phyloP scores from a whole-genome alignment of 2,113 vertebrate species.

The Thalassoma bifasciatum region DNA sequence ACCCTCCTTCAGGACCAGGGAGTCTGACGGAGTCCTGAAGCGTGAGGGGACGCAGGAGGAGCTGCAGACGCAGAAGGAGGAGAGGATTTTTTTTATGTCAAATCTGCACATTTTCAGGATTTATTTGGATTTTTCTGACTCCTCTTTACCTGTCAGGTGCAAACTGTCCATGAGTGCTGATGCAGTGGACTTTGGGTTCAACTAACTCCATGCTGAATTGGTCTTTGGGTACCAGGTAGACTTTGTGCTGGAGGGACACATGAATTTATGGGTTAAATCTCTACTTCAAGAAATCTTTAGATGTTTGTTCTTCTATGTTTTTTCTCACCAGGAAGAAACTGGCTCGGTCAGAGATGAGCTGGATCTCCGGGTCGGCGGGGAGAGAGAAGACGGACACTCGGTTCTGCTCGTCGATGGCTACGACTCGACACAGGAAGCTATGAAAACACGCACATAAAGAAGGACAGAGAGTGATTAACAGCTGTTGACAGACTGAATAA shows the following conservation, averaged over 20 bases:
- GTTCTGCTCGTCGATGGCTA: slow-evolving; percentile 84
- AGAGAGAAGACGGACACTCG: slow-evolving; percentile 86
- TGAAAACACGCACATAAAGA: slow-evolving; percentile 14
- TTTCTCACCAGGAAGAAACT: slow-evolving; percentile 90
- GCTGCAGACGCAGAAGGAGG: slow-evolving; percentile 1
- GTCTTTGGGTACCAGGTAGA: slow-evolving; percentile 86
- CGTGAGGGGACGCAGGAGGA: slow-evolving; percentile 88
- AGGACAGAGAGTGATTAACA: slow-evolving; percentile 25
- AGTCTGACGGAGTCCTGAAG: slow-evolving; percentile 91
- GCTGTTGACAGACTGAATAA: slow-evolving; percentile 16
- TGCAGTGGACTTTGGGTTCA: slow-evolving; percentile 87
- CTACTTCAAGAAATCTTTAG: no score
- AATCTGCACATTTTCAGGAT: no score
- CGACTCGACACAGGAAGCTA: slow-evolving; percentile 92
- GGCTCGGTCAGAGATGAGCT: slow-evolving; percentile 84
- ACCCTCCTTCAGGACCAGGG: slow-evolving; percentile 87
- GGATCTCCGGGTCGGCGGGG: slow-evolving; percentile 83
- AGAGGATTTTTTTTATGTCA: no score
- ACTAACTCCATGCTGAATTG: slow-evolving; percentile 89
- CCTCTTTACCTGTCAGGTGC: slow-evolving; percentile 85
- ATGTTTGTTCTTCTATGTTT: neutral
- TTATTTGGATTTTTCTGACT: no score
- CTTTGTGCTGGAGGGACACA: slow-evolving; percentile 85
- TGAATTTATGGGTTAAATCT: no score
- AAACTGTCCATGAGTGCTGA: slow-evolving; percentile 88